Percentiles rank a stretch among this genome's conserved stretches.
Conservation (phyloP, 53 echinoderm and acorn worm genomes). For the Echinarachnius parma region DNA sequence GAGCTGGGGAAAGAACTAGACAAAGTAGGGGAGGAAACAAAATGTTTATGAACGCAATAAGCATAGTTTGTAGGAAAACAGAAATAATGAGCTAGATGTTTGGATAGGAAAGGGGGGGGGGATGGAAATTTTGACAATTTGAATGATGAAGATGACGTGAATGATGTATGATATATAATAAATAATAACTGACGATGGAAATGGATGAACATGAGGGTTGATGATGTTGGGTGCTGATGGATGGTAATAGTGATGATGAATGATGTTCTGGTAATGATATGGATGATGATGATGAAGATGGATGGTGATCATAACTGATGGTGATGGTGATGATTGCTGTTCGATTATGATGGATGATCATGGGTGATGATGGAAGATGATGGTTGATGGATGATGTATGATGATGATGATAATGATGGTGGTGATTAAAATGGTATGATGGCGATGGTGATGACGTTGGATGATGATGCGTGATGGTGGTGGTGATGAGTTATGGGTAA, state of each 20-base stretch:
- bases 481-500: neutral
- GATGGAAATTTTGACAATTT: no score
- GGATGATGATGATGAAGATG: neutral
- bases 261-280: neutral
- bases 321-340: neutral
- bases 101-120: no score
- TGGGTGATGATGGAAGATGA: neutral
- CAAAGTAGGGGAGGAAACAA: no score
- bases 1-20: no score
- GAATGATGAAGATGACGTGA: no score
- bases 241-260: neutral
- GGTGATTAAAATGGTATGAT: neutral
- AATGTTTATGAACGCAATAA: no score
- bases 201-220: no score
- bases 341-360: neutral
- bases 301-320: neutral
- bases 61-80: no score
- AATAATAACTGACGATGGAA: no score
- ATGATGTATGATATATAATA: no score
- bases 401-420: neutral
- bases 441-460: neutral
- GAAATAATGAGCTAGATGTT: no score
- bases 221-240: no score
- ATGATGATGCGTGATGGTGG: neutral
- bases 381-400: neutral